Percentiles rank a stretch among this genome's conserved stretches.
phyloP scores from a whole-genome alignment of 1,140 invertebrate species.

The Chrysomallon squamiferum region DNA sequence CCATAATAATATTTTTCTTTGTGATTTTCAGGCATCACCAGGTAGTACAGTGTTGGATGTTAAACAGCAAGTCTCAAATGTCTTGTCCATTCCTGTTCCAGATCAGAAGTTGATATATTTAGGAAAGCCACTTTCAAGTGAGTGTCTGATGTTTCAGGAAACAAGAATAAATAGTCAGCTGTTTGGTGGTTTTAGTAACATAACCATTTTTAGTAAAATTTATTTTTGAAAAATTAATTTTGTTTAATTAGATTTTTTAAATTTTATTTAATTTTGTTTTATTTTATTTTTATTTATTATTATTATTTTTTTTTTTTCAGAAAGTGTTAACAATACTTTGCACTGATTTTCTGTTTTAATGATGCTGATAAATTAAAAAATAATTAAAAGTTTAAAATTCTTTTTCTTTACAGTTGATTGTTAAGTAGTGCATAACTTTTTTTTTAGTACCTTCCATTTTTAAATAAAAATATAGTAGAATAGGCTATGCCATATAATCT shows the following conservation, averaged over 20 bases:
- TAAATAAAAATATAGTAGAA: too few species aligned
- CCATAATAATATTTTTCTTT: too few species aligned
- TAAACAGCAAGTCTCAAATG: constrained; percentile 53
- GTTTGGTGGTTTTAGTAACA: not conserved
- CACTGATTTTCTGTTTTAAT: too few species aligned
- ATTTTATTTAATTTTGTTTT: not conserved
- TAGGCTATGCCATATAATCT: too few species aligned
- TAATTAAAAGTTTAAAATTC: too few species aligned
- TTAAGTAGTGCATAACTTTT: too few species aligned
- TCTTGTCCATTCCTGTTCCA: constrained; percentile 54
- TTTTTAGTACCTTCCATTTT: too few species aligned
- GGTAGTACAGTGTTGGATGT: constrained; percentile 44
- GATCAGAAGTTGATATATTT: constrained; percentile 61
- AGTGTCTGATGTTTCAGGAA: not conserved
- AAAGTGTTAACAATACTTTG: not conserved
- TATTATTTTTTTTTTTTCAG: not conserved
- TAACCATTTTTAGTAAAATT: not conserved
- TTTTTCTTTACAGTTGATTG: too few species aligned
- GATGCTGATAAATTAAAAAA: too few species aligned
- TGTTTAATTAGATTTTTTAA: not conserved
- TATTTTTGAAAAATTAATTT: too few species aligned
- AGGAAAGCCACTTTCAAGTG: constrained; percentile 59
- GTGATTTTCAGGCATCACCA: constrained; percentile 39
- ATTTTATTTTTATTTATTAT: not conserved
- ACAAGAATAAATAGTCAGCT: not conserved